Conservation (phyloP, 2,888 invertebrate species). For the Stratiomys singularior region DNA sequence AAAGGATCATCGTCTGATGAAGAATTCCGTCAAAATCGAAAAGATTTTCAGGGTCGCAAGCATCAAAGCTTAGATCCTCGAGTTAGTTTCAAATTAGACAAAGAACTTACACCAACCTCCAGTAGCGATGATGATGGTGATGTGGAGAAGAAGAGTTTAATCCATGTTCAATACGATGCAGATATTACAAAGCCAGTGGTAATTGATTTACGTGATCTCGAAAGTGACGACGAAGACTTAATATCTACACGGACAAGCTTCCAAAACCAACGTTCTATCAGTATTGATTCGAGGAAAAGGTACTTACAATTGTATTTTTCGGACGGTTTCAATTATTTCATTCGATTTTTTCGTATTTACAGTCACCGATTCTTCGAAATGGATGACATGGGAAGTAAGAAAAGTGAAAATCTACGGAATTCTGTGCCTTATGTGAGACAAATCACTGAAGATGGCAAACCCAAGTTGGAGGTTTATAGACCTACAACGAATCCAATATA, state of each 20-base stretch:
- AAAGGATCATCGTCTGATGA: conserved; percentile 65
- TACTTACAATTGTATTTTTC: conserved; percentile 51
- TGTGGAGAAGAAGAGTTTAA: conserved; percentile 63
- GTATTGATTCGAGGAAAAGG: conserved; percentile 72
- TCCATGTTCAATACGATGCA: conserved; percentile 60
- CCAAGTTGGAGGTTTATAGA: conserved; percentile 68
- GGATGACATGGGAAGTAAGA: conserved; percentile 71
- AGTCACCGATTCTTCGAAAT: conserved; percentile 69
- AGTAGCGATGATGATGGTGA: conserved; percentile 63
- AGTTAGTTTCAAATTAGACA: conserved; percentile 65
- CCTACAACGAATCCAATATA: conserved; percentile 70
- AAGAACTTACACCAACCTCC: conserved; percentile 63
- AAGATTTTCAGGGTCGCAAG: conserved; percentile 65
- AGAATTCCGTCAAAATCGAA: conserved; percentile 63
- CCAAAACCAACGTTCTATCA: conserved; percentile 72
- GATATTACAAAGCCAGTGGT: conserved; percentile 65
- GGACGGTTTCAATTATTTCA: neutral
- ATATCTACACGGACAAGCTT: conserved; percentile 71
- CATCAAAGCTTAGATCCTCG: conserved; percentile 66
- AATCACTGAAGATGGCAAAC: conserved; percentile 71
- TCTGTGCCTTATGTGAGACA: conserved; percentile 73
- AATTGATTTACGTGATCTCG: conserved; percentile 63
- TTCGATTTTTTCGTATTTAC: conserved; percentile 15
- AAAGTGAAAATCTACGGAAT: conserved; percentile 71
- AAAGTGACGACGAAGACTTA: conserved; percentile 67